These are phyloP conservation scores for Gymnodraco acuticeps DNA, from an alignment of 2,797 vertebrate genomes.

Conservation along the genomic window DNA sequence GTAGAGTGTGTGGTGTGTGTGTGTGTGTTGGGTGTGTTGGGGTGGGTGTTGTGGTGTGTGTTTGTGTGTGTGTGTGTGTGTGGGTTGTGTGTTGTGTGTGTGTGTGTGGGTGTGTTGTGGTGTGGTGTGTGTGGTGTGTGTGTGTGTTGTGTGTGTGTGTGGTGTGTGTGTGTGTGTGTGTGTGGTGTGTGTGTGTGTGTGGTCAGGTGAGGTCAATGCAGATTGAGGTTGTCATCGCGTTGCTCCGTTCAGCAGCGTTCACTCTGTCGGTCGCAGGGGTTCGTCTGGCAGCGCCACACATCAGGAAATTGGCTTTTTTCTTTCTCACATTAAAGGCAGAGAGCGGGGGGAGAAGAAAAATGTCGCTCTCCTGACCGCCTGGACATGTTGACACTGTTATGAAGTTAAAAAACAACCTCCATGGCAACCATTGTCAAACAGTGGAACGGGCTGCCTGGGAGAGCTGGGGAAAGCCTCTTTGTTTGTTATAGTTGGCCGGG, in stretches of 20 bases:
- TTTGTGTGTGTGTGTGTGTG: background rate
- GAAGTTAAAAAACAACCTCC: conserved; percentile 91
- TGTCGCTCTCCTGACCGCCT: conserved; percentile 68
- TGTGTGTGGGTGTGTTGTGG: too few relatives aligned
- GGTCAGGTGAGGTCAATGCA: conserved; percentile 4
- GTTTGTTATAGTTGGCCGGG: conserved; percentile 93
- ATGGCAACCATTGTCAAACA: conserved; percentile 94
- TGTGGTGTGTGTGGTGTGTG: too few relatives aligned
- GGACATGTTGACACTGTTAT: conserved; percentile 89
- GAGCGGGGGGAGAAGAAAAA: conserved; percentile 56
- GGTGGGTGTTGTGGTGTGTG: background rate
- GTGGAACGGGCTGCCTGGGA: conserved; percentile 86
- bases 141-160: background rate
- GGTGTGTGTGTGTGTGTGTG: too few relatives aligned
- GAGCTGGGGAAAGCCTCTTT: conserved; percentile 93
- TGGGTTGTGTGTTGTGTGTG: too few relatives aligned
- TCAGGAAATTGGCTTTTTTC: conserved; percentile 74
- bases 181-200: too few relatives aligned
- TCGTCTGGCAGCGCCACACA: conserved; percentile 59
- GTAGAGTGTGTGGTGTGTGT: background rate
- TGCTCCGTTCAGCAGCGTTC: background rate
- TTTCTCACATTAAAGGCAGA: conserved; percentile 27
- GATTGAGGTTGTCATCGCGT: background rate
- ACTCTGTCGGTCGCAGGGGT: conserved; percentile 28
- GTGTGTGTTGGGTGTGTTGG: background rate